Percentiles rank a stretch among this genome's conserved stretches.
Evolutionary conservation across 2,113 vertebrate genomes (phyloP).

Genomic region (Orthonyx spaldingii): DNA sequence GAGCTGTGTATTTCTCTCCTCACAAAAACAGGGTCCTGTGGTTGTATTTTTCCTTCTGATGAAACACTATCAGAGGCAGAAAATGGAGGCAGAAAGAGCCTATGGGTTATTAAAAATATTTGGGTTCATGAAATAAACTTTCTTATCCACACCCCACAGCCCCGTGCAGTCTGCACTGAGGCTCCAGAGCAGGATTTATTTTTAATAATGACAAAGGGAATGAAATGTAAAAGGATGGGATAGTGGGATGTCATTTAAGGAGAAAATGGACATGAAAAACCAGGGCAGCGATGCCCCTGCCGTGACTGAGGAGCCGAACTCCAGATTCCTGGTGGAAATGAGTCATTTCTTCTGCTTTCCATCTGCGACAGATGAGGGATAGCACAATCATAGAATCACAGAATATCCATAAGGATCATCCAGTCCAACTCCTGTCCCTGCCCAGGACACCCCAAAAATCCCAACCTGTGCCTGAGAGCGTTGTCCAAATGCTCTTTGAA

Average conservation of each 20-base stretch:
- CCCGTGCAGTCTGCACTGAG: not conserved
- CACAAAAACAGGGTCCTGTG: not conserved
- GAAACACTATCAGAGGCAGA: not conserved
- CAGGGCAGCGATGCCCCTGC: not conserved
- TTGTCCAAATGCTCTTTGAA: not conserved
- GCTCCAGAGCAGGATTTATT: not conserved
- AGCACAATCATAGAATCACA: not conserved
- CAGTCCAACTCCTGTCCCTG: not conserved
- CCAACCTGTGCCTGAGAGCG: accelerated
- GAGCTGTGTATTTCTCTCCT: not conserved
- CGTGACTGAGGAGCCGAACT: not conserved
- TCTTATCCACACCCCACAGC: not conserved
- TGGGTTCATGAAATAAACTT: not conserved
- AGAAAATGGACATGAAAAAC: not conserved
- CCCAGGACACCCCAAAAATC: not conserved
- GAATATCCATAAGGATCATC: not conserved
- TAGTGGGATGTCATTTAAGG: not conserved
- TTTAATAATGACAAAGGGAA: not conserved
- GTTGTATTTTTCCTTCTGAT: not conserved
- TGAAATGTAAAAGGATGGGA: not conserved
- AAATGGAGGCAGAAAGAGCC: not conserved
- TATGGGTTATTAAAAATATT: not conserved
- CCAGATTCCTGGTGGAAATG: not conserved
- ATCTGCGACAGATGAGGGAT: not conserved
- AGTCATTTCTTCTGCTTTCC: not conserved